Conservation (phyloP, 92 coral and sea anemone genomes). For the Phenganax stokvisi region DNA sequence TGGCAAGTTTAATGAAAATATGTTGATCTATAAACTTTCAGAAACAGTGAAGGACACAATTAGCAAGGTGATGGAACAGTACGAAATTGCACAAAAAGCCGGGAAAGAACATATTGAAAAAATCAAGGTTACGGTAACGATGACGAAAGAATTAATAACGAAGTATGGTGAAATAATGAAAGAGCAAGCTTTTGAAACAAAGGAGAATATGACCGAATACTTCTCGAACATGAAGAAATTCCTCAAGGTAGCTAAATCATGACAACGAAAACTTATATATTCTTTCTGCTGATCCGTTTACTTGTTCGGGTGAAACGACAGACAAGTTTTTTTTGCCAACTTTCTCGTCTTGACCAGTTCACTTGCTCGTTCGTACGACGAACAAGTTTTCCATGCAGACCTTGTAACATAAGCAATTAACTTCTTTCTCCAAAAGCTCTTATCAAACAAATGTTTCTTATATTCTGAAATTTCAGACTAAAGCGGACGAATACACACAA, state of each 20-base stretch:
- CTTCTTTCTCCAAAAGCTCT: no score
- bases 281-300: no score
- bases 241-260: no score
- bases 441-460: no score
- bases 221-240: not conserved
- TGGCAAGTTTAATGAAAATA: not conserved
- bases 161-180: not conserved
- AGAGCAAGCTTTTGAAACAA: not conserved
- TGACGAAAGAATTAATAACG: not conserved
- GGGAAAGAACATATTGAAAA: constrained; percentile 4
- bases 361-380: no score
- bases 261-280: no score
- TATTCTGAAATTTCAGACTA: not conserved
- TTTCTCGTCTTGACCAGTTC: no score
- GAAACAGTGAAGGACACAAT: not conserved
- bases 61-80: not conserved
- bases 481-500: not conserved
- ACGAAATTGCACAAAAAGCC: not conserved
- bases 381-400: no score
- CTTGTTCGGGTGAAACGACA: no score
- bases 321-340: no score
- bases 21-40: not conserved
- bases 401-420: no score
- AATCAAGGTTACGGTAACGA: not conserved
- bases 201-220: not conserved